Evolutionary conservation across 2,888 invertebrate species (phyloP), one percentile per base, ranked within the genome.

Genomic region (Hypomecis punctinalis): DNA sequence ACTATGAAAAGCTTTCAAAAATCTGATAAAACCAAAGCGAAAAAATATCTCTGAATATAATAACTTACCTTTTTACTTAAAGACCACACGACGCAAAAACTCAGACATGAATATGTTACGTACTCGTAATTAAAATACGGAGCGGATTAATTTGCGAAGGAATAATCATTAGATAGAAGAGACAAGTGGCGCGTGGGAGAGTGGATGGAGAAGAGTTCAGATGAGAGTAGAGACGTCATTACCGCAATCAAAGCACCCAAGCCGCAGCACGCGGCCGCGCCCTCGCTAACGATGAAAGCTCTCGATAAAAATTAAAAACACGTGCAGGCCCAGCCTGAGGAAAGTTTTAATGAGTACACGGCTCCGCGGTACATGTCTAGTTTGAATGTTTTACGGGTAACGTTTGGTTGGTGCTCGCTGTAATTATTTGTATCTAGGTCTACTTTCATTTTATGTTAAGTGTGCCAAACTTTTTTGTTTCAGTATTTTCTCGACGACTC

Each of bases 241-340:
- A 93, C 90, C 89, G 90, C 92, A 93, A 92, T 93, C 93, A 93
- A 92, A 93, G 91, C 52, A 42, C 11, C 52, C 10, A 82, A 83
- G 83, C 88, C 86, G 83, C 86, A 83, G 84, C 80, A 80, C 79
- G 80, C 68, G 62, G 57, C 62, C 47, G 54, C 33, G 40, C 75
- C 71, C 72, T 51, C 53, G 79, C 82, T 89, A 90, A 90, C 91
- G 89, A 90, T 81, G 87, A 93, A 92, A 80, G 89, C 91, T 92
- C 92, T 93, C 93, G 92, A 93, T 93, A 93, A 92, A 93, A 93
- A 93, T 92, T 93, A 93, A 93, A 93, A 93, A 93, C 93, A 93
- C 91, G 92, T 92, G 92, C 92, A 90, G 85, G 86, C 89, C 86
- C 88, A 86, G 89, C 85, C 91, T 86, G 89, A 93, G 91, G 91